These are phyloP conservation scores for Sciurus niger DNA, from an alignment of 2,113 vertebrate genomes.

Conservation along the genomic window DNA sequence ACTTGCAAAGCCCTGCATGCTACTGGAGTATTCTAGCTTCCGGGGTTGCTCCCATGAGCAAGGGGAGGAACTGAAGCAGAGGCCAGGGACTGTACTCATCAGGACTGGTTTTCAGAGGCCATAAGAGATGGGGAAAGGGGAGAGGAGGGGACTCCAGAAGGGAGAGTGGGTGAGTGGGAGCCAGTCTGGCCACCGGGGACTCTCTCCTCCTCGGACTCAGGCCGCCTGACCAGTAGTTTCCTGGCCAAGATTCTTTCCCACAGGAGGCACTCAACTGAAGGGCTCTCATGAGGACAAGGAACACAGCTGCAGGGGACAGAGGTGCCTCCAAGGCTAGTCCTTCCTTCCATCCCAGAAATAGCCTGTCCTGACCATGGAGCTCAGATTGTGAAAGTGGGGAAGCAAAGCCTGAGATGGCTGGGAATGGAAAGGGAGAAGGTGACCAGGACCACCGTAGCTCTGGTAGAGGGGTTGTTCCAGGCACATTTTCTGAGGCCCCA, in stretches of 20 bases:
- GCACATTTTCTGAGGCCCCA: constrained; percentile 55
- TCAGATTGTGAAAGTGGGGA: neutral
- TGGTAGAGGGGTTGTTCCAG: neutral
- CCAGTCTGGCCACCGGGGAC: neutral
- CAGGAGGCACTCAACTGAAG: neutral
- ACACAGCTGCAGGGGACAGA: constrained; percentile 67
- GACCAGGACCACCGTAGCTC: neutral
- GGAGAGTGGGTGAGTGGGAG: neutral
- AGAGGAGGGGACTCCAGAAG: neutral
- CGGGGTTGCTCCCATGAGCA: neutral
- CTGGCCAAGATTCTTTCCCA: constrained; percentile 66
- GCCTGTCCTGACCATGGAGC: neutral
- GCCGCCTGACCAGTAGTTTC: constrained; percentile 7
- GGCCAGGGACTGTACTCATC: no score
- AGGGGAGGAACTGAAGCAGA: neutral
- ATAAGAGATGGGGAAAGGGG: no score
- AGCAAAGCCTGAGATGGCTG: neutral
- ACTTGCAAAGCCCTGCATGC: neutral
- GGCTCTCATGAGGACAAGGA: constrained; percentile 36
- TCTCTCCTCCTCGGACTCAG: neutral
- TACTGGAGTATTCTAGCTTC: neutral
- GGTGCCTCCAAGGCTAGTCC: constrained; percentile 21
- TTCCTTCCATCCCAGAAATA: constrained; percentile 64
- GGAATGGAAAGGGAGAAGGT: neutral
- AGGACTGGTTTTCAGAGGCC: neutral